A percentile compares a stretch with the other conserved stretches of the same genome.
Evolutionary conservation across 2,888 invertebrate species (phyloP).

Genomic region (Ellobium chinense): DNA sequence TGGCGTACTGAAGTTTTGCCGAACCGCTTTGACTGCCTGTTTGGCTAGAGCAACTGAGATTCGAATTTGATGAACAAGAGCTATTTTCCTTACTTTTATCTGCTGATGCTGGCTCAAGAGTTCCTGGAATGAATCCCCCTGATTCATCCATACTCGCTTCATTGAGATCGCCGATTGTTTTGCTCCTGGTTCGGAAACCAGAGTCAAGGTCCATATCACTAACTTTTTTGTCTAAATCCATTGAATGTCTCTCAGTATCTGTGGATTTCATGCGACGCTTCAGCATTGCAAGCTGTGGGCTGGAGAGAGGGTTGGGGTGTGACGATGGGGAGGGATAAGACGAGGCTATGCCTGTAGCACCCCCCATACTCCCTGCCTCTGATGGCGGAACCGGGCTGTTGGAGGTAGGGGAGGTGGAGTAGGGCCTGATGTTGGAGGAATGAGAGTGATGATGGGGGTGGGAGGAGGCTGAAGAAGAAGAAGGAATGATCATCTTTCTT

Average conservation of each 20-base stretch:
- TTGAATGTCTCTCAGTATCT: constrained; percentile 74
- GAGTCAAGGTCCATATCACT: constrained; percentile 81
- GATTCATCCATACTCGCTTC: constrained; percentile 81
- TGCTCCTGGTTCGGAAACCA: constrained; percentile 89
- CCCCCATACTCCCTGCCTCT: background rate
- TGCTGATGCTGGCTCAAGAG: constrained; percentile 16
- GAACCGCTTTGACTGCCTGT: constrained; percentile 68
- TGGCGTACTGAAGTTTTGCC: constrained; percentile 93
- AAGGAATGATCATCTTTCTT: constrained; percentile 95
- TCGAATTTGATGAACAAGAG: constrained; percentile 57
- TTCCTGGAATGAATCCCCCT: constrained; percentile 48
- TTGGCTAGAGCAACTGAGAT: constrained; percentile 67
- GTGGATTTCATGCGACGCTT: constrained; percentile 54
- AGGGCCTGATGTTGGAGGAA: background rate
- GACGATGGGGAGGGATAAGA: constrained; percentile 26
- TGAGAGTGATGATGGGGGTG: constrained; percentile 31
- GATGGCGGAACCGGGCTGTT: background rate
- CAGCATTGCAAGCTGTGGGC: constrained; percentile 43
- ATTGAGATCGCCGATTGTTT: constrained; percentile 89
- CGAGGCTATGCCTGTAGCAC: constrained; percentile 23
- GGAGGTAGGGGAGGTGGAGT: constrained; percentile 39
- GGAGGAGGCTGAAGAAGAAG: constrained; percentile 32
- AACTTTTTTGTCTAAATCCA: constrained; percentile 88
- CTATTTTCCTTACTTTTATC: constrained; percentile 36
- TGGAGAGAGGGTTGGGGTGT: constrained; percentile 42